Percentiles rank a stretch among this genome's conserved stretches.
phyloP scores from a whole-genome alignment of 2,113 vertebrate species.

The Rhegmatorhina hoffmannsi region DNA sequence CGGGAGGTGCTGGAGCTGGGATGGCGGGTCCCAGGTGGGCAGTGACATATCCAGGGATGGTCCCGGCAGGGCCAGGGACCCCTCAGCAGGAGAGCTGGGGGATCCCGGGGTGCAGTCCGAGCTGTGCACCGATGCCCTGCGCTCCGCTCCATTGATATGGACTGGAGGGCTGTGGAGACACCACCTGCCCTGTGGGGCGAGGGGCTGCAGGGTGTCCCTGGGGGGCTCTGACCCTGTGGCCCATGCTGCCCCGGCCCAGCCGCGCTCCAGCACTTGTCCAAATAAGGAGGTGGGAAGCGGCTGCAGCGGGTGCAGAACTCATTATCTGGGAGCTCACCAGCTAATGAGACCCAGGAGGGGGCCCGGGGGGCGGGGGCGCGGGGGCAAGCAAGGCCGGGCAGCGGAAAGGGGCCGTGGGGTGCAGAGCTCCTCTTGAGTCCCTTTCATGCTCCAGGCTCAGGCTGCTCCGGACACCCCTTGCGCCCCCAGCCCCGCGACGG shows the following conservation, averaged over 20 bases:
- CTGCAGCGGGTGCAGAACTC: conserved; percentile 12
- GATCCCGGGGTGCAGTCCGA: neutral
- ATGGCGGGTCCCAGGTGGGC: fast-evolving
- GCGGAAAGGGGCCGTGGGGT: fast-evolving
- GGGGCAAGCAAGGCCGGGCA: neutral
- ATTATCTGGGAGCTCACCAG: conserved; percentile 33
- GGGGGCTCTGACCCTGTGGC: neutral
- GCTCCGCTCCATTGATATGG: fast-evolving
- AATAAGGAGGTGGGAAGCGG: conserved; percentile 40
- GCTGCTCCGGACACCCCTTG: neutral
- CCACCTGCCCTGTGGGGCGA: fast-evolving
- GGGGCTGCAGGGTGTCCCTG: fast-evolving
- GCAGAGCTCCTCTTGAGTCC: neutral
- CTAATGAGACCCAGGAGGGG: conserved; percentile 50
- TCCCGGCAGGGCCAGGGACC: neutral
- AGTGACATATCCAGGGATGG: neutral
- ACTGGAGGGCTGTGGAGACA: neutral
- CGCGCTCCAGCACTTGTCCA: conserved; percentile 30
- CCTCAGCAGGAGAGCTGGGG: neutral
- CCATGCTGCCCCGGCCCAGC: neutral
- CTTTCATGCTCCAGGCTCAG: neutral
- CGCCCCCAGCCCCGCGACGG: fast-evolving
- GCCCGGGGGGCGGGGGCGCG: neutral
- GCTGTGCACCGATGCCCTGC: neutral
- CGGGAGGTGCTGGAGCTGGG: fast-evolving